Base-by-base conservation (phyloP, 2,888 invertebrate genomes). In the Tachina lurida region DNA sequence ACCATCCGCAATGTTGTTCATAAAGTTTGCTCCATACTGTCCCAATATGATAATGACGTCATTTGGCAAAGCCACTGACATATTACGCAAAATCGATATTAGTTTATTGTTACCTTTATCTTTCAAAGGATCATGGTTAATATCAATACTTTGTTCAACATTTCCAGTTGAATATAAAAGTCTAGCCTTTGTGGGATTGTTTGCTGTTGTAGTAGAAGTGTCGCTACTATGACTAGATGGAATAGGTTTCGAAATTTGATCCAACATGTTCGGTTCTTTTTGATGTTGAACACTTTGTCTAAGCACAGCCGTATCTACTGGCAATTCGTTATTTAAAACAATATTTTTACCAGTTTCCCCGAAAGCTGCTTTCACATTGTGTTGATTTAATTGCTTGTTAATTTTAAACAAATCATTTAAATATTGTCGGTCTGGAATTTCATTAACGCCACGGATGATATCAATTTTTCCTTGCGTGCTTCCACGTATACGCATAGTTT, bases 331-430 rank as follows among this genome's bases (percentile, higher is more conserved):
- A 84, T 92, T 92, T 3, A 92, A 73, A 4, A 90, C 31, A 8
- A 92, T 87, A 8, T 89, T 89, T 7, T 88, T 74, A 0, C 90
- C 91, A 31, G 89, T 87, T 9, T 87, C 31, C 0, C 89, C 90
- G 67, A 92, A 92, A 3, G 89, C 83, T 45, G 90, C 89, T 9
- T 90, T 89, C 1, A 92, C 87, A 3, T 89, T 89, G 15, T 13
- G 47, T 45, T 87, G 13, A 65, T 91, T 91, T 7, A 92, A 49
- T 10, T 91, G 73, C 45, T 84, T 89, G 15, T 90, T 90, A 79
- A 90, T 88, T 87, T 91, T 92, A 76, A 90, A 88, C 10, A 92
- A 86, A 88, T 92, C 92, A 77, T 91, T 92, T 10, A 92, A 89
- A 76, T 91, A 89, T 81, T 91, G 90, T 4, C 89, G 89, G 12